Percentiles rank a stretch among this genome's conserved stretches.
Evolutionary conservation across 2,797 vertebrate genomes (phyloP).

Genomic region (Alectoris magna): DNA sequence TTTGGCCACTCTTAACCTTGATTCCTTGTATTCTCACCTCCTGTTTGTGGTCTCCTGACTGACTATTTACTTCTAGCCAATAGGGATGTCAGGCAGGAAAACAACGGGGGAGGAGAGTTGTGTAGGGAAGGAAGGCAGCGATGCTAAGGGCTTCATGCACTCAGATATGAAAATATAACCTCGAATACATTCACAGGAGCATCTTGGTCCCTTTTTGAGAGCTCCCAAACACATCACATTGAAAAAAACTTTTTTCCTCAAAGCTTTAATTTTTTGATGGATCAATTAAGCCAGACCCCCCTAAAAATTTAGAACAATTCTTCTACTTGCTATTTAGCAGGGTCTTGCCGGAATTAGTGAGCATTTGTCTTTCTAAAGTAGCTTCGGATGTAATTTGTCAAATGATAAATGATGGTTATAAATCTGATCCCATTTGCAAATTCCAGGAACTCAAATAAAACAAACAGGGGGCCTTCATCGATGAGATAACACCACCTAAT

Average conservation of each 20-base stretch:
- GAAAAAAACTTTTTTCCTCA: background rate
- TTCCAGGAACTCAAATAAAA: background rate
- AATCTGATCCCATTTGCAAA: background rate
- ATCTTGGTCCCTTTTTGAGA: background rate
- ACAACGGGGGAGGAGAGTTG: background rate
- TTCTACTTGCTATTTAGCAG: background rate
- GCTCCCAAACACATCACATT: background rate
- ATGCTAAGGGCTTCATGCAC: background rate
- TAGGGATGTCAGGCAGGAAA: background rate
- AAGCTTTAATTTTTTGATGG: background rate
- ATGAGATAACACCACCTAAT: background rate
- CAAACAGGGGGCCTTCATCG: rapidly evolving
- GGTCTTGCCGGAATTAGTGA: background rate
- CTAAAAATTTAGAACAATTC: background rate
- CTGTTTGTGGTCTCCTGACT: background rate
- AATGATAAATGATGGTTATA: background rate
- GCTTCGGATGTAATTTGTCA: background rate
- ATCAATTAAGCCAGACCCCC: background rate
- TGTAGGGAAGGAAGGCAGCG: background rate
- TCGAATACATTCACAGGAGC: background rate
- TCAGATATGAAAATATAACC: background rate
- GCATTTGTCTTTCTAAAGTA: background rate
- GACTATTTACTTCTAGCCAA: background rate
- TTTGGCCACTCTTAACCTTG: background rate
- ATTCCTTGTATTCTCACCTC: background rate